Base-by-base conservation (phyloP, 2,888 invertebrate genomes). In the Agrotis segetum region DNA sequence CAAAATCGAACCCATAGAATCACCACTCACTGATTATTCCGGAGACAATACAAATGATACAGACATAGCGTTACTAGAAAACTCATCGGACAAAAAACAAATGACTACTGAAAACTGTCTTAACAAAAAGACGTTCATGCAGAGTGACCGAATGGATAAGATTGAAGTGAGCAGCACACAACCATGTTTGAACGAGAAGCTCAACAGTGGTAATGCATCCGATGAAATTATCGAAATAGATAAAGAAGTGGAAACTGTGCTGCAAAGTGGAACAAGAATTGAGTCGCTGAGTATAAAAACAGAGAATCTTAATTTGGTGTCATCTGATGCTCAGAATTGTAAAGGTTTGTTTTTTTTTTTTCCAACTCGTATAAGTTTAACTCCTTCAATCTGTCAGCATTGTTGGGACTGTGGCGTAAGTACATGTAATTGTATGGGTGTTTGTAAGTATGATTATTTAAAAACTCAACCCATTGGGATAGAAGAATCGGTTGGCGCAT, bases 161-260 rank as follows among this genome's bases (percentile, higher is more conserved):
- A 96, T 88, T 13, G 96, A 96, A 94, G 96, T 96, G 0, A 96
- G 92, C 68, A 96, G 95, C 81, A 96, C 96, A 0, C 95, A 96
- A 56, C 95, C 95, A 2, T 94, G 93, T 74, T 85, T 95, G 9
- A 93, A 94, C 74, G 95, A 95, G 1, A 95, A 93, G 82, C 81
- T 64, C 7, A 89, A 88, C 67, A 85, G 88, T 64, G 59, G 72
- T 46, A 91, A 75, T 56, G 83, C 74, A 13, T 64, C 93, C 4
- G 92, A 94, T 24, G 94, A 95, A 40, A 89, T 91, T 49, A 88
- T 94, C 65, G 96, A 96, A 79, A 96, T 96, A 77, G 96, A 96
- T 72, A 96, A 96, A 73, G 96, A 96, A 86, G 95, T 96, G 0
- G 96, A 96, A 82, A 95, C 93, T 0, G 96, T 96, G 0, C 72